Conservation (phyloP, 2,797 vertebrate species). For the Neosilurus hyrtlii region DNA sequence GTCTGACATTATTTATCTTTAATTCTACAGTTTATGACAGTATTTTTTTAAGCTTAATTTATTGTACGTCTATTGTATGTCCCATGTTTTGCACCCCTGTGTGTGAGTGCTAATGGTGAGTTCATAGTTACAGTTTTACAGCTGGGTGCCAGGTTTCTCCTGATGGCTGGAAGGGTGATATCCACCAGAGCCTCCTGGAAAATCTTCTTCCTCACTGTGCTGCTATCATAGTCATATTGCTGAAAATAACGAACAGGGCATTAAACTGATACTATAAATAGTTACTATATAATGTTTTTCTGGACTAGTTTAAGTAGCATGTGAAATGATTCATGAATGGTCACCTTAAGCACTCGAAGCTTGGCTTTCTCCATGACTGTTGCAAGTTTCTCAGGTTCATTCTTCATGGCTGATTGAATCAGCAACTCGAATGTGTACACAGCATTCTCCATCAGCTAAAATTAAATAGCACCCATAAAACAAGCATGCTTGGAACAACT, state of each 20-base stretch:
- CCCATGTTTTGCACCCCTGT: neutral
- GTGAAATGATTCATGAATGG: neutral
- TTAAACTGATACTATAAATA: neutral
- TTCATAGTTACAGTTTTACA: slow-evolving; percentile 77
- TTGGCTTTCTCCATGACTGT: slow-evolving; percentile 80
- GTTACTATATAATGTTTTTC: neutral
- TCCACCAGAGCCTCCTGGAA: slow-evolving; percentile 85
- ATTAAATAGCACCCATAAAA: slow-evolving; percentile 2
- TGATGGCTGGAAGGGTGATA: slow-evolving; percentile 83
- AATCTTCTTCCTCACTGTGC: slow-evolving; percentile 83
- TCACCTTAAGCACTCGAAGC: slow-evolving; percentile 82
- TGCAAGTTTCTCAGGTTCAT: slow-evolving; percentile 65
- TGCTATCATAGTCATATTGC: slow-evolving; percentile 95
- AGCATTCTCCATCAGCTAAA: slow-evolving; percentile 80
- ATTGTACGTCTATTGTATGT: neutral
- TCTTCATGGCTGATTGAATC: slow-evolving; percentile 66
- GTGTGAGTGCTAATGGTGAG: neutral
- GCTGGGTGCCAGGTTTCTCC: slow-evolving; percentile 75
- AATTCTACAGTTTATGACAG: too few relatives aligned
- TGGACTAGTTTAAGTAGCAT: neutral
- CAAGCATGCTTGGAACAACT: neutral
- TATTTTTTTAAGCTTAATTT: neutral
- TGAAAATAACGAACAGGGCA: slow-evolving; percentile 58
- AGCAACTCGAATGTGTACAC: slow-evolving; percentile 78
- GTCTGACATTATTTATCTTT: neutral